Conservation (phyloP, 1,140 invertebrate species). For the Ostrea denselamellosa region DNA sequence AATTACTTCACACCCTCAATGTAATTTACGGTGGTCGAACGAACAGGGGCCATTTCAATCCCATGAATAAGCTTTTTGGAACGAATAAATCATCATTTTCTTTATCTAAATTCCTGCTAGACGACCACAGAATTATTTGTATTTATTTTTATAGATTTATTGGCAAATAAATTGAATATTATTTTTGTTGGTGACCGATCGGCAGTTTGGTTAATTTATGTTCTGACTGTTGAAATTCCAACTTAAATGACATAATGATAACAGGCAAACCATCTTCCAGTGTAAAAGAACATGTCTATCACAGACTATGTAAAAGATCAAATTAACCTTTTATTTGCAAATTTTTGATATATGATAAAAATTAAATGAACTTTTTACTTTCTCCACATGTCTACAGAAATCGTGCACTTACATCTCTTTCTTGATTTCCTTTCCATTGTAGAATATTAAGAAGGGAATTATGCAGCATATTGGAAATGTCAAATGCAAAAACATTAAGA, state of each 20-base stretch:
- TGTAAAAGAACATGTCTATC: background rate
- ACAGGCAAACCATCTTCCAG: background rate
- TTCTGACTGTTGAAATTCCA: background rate
- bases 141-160: slow-evolving; percentile 35
- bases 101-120: slow-evolving; percentile 30
- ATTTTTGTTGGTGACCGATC: background rate
- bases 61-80: slow-evolving; percentile 36
- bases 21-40: slow-evolving; percentile 23
- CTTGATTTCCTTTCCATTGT: background rate
- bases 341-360: too few relatives aligned
- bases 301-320: too few relatives aligned
- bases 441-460: slow-evolving; percentile 46
- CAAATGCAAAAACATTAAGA: slow-evolving; percentile 39
- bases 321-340: too few relatives aligned
- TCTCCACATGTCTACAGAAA: background rate
- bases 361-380: background rate
- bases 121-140: slow-evolving; percentile 12
- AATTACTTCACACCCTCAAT: slow-evolving; percentile 36
- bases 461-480: slow-evolving; percentile 43
- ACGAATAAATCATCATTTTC: slow-evolving; percentile 34
- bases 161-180: slow-evolving; percentile 34
- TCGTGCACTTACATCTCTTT: background rate
- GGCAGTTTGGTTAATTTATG: slow-evolving; percentile 13
- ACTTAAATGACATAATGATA: background rate
- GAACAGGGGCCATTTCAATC: slow-evolving; percentile 31